Evolutionary conservation across 2,797 vertebrate genomes (phyloP).

Genomic region (Pogonophryne albipinna): DNA sequence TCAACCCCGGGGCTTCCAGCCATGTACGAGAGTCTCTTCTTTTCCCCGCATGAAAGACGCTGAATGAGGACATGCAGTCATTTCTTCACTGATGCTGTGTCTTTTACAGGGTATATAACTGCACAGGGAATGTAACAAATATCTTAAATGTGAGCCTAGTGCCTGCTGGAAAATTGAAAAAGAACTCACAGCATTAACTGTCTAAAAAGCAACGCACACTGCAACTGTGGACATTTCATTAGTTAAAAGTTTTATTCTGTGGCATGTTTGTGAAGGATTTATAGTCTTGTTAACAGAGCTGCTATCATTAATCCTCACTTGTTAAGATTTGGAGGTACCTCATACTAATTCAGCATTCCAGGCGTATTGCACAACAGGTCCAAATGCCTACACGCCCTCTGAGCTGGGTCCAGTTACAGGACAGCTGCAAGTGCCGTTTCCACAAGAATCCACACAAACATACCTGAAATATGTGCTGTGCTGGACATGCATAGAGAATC

Average conservation of each 20-base stretch:
- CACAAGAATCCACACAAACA: constrained; percentile 29
- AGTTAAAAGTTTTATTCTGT: not conserved
- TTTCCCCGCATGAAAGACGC: constrained; percentile 11
- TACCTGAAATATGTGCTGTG: constrained; percentile 24
- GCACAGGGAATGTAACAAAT: constrained; percentile 16
- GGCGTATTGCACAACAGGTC: constrained; percentile 72
- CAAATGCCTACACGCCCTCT: constrained; percentile 57
- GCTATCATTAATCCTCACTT: constrained; percentile 27
- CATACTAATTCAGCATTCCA: constrained; percentile 66
- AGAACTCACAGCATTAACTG: constrained; percentile 1
- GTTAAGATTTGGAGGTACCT: constrained; percentile 38
- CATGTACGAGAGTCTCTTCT: constrained; percentile 4
- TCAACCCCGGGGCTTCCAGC: constrained; percentile 6
- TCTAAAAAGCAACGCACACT: not conserved
- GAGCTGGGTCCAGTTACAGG: constrained; percentile 69
- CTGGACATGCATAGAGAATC: not conserved
- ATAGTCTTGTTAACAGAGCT: constrained; percentile 18
- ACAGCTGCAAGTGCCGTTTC: constrained; percentile 19
- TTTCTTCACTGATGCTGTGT: constrained; percentile 15
- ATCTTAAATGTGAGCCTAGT: not conserved
- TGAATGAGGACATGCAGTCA: constrained; percentile 22
- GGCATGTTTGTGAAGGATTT: constrained; percentile 25
- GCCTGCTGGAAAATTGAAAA: constrained; percentile 1
- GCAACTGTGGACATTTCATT: constrained; percentile 8
- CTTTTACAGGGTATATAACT: constrained; percentile 9